Conservation (phyloP, 2,797 vertebrate genomes). For the Columba guinea region DNA sequence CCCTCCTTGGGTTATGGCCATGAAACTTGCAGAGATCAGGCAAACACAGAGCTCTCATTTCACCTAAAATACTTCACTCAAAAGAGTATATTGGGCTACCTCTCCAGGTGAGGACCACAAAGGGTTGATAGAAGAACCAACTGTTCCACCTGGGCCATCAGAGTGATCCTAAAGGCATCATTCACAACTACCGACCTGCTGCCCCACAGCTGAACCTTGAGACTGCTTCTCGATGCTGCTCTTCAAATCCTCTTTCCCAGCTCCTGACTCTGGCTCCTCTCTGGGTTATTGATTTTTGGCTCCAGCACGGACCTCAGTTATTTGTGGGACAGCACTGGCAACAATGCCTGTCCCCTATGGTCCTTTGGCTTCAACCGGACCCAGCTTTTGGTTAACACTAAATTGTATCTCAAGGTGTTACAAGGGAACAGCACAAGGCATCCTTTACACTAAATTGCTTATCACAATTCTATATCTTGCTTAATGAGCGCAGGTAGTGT, state of each 20-base stretch:
- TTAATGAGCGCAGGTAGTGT: neutral
- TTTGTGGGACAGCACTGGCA: accelerated
- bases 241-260: neutral
- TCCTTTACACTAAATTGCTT: neutral
- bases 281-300: neutral
- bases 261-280: neutral
- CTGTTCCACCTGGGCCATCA: neutral
- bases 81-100: neutral
- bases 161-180: neutral
- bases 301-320: neutral
- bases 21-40: neutral
- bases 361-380: neutral
- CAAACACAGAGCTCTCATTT: too few species aligned
- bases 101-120: neutral
- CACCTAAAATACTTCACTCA: neutral
- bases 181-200: neutral
- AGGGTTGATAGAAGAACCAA: neutral
- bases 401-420: neutral
- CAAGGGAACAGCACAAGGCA: neutral
- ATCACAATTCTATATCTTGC: neutral
- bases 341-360: neutral
- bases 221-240: neutral
- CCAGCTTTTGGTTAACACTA: neutral
- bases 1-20: neutral
- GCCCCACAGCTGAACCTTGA: neutral